phyloP scores from a whole-genome alignment of 1,140 invertebrate species.

The Bilobella aurantiaca region DNA sequence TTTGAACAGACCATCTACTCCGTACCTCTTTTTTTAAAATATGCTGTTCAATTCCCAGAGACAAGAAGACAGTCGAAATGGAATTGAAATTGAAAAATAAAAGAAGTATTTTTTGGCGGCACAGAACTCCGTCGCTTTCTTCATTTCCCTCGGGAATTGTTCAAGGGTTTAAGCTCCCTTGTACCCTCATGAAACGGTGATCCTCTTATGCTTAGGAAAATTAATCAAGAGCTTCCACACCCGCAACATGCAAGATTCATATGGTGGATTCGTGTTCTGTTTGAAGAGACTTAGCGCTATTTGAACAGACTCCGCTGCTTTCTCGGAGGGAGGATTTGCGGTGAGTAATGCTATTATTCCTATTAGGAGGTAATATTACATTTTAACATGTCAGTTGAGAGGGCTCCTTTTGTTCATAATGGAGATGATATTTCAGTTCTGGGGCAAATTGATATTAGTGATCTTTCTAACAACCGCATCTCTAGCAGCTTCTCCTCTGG shows the following conservation, averaged over 20 bases:
- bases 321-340: not conserved
- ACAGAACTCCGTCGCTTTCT: no score
- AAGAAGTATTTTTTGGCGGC: no score
- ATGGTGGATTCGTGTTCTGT: not conserved
- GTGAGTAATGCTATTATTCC: not conserved
- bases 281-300: not conserved
- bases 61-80: no score
- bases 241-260: not conserved
- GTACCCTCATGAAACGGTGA: not conserved
- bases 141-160: not conserved
- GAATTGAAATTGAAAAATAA: no score
- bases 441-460: not conserved
- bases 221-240: conserved; percentile 2
- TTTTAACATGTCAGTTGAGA: not conserved
- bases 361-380: not conserved
- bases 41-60: no score
- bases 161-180: not conserved
- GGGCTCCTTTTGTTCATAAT: not conserved
- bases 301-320: not conserved
- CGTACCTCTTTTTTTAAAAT: no score
- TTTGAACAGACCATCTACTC: no score
- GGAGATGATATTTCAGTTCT: not conserved
- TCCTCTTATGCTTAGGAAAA: conserved; percentile 1
- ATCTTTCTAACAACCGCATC: not conserved
- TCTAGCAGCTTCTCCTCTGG: not conserved